Base-by-base conservation (phyloP, 2,888 invertebrate species). In the Cylindroiulus punctatus region DNA sequence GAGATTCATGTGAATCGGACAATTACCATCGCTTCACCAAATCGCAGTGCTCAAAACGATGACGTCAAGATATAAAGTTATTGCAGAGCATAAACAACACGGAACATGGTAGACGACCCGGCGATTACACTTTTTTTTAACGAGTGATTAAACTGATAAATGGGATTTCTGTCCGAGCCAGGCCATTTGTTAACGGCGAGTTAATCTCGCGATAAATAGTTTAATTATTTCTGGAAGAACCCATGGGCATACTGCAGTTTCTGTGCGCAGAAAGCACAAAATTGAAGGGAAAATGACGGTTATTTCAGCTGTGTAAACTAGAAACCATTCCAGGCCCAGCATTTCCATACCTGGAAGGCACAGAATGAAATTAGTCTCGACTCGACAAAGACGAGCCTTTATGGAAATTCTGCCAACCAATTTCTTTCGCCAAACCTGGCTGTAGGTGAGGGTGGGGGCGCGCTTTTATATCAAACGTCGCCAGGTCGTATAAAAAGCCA, bases 361-460 rank as follows among this genome's bases (percentile, higher is more conserved):
- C 22, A 12, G 65, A 47, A 47, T 17, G 47, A 47, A 47, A 47
- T 47, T 12, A 47, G 47, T 17, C 65, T 65, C 26, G 65, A 12
- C 65, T 14, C 1, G n/a, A 65, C 65, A 65, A 65, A 65, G 65
- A 65, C 4, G 65, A 65, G n/a, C 65, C 65, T 65, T 26, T 65
- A 65, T 65, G 65, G 22, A 65, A 65, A 65, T 26, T 8, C 22
- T 65, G 65, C n/a, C 22, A 65, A 65, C n/a, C 26, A 65, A 65
- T 65, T 65, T 65, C 65, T 65, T 26, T 26, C 22, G n/a, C 65
- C 12, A 22, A 26, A 65, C 65, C 26, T 8, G 1, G 65, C 65
- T 65, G n/a, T n/a, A 65, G 65, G 65, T 65, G 65, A 65, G 65
- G 65, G 65, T 65, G 65, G 65, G n/a, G 65, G 65, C 26, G 65